A percentile compares a stretch with the other conserved stretches of the same genome.
These are phyloP conservation scores for Orientallactaga sibirica DNA, from an alignment of 2,797 vertebrate species.

Conservation along the genomic window DNA sequence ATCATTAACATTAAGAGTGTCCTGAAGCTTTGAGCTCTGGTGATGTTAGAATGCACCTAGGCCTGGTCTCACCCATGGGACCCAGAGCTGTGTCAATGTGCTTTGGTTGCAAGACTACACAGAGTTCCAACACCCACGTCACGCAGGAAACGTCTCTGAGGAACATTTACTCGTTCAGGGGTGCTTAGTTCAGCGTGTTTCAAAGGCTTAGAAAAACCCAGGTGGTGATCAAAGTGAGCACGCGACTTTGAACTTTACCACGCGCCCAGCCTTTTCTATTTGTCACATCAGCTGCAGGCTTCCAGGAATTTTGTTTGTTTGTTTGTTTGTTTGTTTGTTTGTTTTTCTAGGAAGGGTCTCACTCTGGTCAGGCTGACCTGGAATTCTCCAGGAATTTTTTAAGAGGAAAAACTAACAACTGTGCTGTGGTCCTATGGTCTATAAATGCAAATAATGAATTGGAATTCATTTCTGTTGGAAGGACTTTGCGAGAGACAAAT, in stretches of 20 bases:
- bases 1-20: background rate
- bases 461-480: constrained; percentile 32
- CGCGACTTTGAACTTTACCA: constrained; percentile 59
- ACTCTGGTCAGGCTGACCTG: too few species aligned
- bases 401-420: constrained; percentile 30
- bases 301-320: constrained; percentile 16
- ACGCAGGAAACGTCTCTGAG: constrained; percentile 55
- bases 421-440: constrained; percentile 50
- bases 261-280: constrained; percentile 64
- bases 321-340: too few species aligned
- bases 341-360: too few species aligned
- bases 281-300: constrained; percentile 66
- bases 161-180: constrained; percentile 43
- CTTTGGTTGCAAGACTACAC: background rate
- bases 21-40: background rate
- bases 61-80: background rate
- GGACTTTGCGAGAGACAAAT: background rate
- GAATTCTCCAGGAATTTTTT: background rate
- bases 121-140: constrained; percentile 18
- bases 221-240: constrained; percentile 65
- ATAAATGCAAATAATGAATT: constrained; percentile 65
- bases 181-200: constrained; percentile 9
- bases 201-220: constrained; percentile 53
- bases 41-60: background rate
- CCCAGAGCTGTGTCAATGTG: background rate